Conservation (phyloP, 1,140 invertebrate genomes). For the Heliconius congener region DNA sequence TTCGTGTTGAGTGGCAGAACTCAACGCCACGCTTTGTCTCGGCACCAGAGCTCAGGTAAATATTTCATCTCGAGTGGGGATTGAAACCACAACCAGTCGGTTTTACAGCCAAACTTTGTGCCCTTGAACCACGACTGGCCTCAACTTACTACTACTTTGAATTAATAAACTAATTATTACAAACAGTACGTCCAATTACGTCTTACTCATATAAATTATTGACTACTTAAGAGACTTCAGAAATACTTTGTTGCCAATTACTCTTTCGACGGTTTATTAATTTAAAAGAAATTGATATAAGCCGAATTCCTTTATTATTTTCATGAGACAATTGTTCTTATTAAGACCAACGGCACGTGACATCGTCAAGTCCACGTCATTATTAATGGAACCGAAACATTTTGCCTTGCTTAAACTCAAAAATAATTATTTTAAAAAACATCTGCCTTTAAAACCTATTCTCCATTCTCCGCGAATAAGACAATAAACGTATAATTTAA, state of each 20-base stretch:
- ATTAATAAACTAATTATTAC: not conserved
- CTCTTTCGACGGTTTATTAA: not conserved
- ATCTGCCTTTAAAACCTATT: conserved; percentile 14
- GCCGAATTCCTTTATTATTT: not conserved
- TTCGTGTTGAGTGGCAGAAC: too few relatives aligned
- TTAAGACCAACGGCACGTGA: not conserved
- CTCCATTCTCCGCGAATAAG: conserved; percentile 24
- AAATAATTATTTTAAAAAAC: conserved; percentile 20
- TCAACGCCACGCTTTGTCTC: too few relatives aligned
- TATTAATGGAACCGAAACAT: not conserved
- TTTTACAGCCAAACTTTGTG: too few relatives aligned
- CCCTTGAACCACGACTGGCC: too few relatives aligned
- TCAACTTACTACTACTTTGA: too few relatives aligned
- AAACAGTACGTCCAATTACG: not conserved
- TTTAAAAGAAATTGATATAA: not conserved
- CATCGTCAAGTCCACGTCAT: not conserved
- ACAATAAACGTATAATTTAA: conserved; percentile 34
- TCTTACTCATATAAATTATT: not conserved
- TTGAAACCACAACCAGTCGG: too few relatives aligned
- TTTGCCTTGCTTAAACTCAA: not conserved
- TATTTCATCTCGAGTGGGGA: too few relatives aligned
- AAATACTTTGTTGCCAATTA: not conserved
- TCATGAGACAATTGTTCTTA: not conserved
- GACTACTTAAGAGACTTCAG: not conserved
- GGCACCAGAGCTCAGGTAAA: too few relatives aligned